Base-by-base conservation (phyloP, 2,113 vertebrate species). In the Accipiter virgatus region DNA sequence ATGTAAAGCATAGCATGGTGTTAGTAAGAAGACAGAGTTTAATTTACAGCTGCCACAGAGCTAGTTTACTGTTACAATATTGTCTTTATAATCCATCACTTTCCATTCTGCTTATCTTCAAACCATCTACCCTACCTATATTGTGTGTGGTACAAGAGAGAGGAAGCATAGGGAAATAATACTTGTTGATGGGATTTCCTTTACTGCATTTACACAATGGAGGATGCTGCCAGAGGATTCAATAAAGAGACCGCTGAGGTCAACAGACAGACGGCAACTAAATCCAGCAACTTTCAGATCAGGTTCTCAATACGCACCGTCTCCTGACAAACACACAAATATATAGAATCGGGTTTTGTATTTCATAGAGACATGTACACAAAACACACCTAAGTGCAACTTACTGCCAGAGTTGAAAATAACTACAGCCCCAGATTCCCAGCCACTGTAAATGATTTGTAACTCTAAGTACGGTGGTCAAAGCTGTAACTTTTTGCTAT, bases 121-220 rank as follows among this genome's bases (percentile, higher is more conserved):
- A 43, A 36, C 73, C 15, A 71, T 31, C 63, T 45, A 42, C 0
- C 1, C 74, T 73, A 71, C 91, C 82, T 75, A 63, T 52, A 42
- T 27, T 62, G 70, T 32, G 71, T 52, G 52, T 36, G 34, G 62
- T 11, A 53, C 16, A 31, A 56, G 66, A 29, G 63, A 75, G 78
- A 75, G 81, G 86, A 91, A 81, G 86, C 79, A 78, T 68, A 81
- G 71, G 93, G 92, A 97, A 97, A 92, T 91, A 95, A 97, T 95
- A 94, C 81, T 94, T 91, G 91, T 96, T 88, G 87, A 91, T 50
- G 81, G 93, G 95, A 97, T 98, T 97, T 97, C 95, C 96, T 97
- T 95, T 79, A 91, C 79, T 72, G n/a, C 70, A 6, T 67, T 83
- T 38, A 75, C 32, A 95, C 93, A 96, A 96, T 83, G 88, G 67